Conservation (phyloP, 2,113 vertebrate genomes). For the Phoxinus phoxinus region DNA sequence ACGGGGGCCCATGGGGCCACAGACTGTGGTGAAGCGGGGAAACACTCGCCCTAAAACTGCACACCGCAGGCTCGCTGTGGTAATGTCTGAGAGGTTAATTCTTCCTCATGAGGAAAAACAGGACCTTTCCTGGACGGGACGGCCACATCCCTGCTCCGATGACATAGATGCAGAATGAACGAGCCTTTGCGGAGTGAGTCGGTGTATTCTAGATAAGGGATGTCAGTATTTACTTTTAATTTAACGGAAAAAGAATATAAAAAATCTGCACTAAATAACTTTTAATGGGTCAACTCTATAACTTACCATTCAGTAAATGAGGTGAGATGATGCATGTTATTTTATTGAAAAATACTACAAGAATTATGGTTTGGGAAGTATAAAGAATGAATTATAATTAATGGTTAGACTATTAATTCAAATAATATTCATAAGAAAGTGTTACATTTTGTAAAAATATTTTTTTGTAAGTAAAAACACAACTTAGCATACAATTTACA, state of each 20-base stretch:
- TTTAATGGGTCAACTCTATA: no score
- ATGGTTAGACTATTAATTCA: not conserved
- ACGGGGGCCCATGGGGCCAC: slow-evolving; percentile 70
- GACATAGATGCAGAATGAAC: slow-evolving; percentile 47
- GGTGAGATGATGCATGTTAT: not conserved
- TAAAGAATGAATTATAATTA: not conserved
- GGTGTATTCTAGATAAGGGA: not conserved
- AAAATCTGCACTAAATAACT: no score
- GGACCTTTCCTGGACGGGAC: slow-evolving; percentile 64
- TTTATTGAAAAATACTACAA: not conserved
- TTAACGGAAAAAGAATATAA: not conserved
- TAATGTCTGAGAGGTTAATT: slow-evolving; percentile 81
- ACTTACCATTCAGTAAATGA: no score
- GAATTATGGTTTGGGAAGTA: not conserved
- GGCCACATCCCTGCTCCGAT: slow-evolving; percentile 64
- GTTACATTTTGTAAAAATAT: not conserved
- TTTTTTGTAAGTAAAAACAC: not conserved
- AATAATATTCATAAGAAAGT: not conserved
- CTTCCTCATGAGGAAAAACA: slow-evolving; percentile 77
- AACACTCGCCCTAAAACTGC: slow-evolving; percentile 69
- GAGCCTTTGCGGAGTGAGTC: not conserved
- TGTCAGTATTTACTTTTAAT: not conserved
- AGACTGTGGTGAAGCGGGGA: slow-evolving; percentile 67
- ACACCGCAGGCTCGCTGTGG: slow-evolving; percentile 79
- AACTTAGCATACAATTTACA: not conserved